A percentile compares a stretch with the other conserved stretches of the same genome.
Evolutionary conservation across 1,140 invertebrate species (phyloP).

Genomic region (Zaprionus taronus): DNA sequence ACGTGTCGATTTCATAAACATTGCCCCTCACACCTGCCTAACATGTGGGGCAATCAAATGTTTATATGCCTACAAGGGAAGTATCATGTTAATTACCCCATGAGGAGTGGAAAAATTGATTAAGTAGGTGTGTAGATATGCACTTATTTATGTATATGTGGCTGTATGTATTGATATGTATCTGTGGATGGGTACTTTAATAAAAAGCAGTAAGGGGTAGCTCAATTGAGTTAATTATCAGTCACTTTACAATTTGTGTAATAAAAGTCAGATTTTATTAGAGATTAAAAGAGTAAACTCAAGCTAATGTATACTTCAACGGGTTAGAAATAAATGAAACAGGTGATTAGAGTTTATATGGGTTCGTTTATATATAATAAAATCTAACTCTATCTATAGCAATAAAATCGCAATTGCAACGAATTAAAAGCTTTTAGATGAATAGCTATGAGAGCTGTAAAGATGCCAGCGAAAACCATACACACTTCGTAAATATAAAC

Average conservation of each 20-base stretch:
- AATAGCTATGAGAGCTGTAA: neutral
- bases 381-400: neutral
- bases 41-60: slow-evolving; percentile 14
- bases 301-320: neutral
- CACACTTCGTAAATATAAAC: too few relatives aligned
- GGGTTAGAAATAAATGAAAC: neutral
- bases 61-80: neutral
- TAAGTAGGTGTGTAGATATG: slow-evolving; percentile 9
- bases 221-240: neutral
- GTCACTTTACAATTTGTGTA: neutral
- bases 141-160: neutral
- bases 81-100: slow-evolving; percentile 28
- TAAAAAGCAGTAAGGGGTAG: slow-evolving; percentile 1
- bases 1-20: slow-evolving; percentile 23
- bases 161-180: neutral
- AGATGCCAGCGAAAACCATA: too few relatives aligned
- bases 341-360: too few relatives aligned
- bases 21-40: neutral
- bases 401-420: neutral
- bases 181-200: too few relatives aligned
- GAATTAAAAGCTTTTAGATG: too few relatives aligned
- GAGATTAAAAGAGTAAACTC: neutral
- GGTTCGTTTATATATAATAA: too few relatives aligned
- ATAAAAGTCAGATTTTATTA: neutral
- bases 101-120: slow-evolving; percentile 26